Base-by-base conservation (phyloP, 2,888 invertebrate genomes). In the Malthinus flaveolus region DNA sequence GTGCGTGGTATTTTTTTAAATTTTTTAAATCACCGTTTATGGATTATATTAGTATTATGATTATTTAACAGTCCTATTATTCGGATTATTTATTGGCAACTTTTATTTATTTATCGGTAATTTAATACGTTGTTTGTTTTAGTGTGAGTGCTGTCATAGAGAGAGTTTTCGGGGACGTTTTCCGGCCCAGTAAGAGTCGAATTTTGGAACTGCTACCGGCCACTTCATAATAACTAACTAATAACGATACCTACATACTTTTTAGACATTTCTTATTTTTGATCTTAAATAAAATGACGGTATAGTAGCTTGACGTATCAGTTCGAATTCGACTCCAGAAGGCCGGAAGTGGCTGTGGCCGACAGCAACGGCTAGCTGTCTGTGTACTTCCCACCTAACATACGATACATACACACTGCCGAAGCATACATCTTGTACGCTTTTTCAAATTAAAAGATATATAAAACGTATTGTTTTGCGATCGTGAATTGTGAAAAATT, bases 321-420 rank as follows among this genome's bases (percentile, higher is more conserved):
- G 74, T 75, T 70, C 63, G 57, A 63, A 59, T 75, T 76, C 78
- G 78, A 77, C 78, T 79, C 78, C 74, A 74, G 74, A 75, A 73
- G 78, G 74, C 76, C 76, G 75, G 75, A 78, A 73, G 73, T 73
- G 72, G 76, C 73, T 79, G 81, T 81, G 85, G 84, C 83, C 84
- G 81, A 85, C 85, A 85, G 84, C 84, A 85, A 85, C 85, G 85
- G 85, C 84, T 83, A 84, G 83, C 84, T 85, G 85, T 81, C 82
- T 77, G 71, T 76, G 78, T 79, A 79, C 77, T 78, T 78, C 79
- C 79, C 78, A 73, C 74, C 75, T 71, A 73, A 71, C 69, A 67
- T 70, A 67, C 66, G 58, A 61, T 62, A 67, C 67, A 66, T 62
- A 66, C 67, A 68, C 64, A 67, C 69, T 65, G 61, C 61, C 59